Percentiles rank a stretch among this genome's conserved stretches.
These are phyloP conservation scores for Corythaeola cristata DNA, from an alignment of 2,113 vertebrate species.

Conservation along the genomic window DNA sequence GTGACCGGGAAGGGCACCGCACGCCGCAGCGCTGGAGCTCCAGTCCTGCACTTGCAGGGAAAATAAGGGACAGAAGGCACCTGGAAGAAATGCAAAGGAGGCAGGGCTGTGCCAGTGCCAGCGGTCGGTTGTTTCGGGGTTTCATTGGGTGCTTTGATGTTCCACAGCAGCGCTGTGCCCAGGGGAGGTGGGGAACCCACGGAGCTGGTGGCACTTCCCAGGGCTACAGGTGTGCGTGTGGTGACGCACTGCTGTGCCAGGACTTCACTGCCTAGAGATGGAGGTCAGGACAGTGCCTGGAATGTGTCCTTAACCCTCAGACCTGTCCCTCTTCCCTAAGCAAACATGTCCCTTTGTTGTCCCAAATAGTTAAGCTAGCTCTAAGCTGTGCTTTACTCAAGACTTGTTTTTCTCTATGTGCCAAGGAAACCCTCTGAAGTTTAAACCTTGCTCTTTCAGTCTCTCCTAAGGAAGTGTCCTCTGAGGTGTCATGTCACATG, in stretches of 20 bases:
- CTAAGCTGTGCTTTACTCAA: neutral
- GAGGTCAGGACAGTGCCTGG: neutral
- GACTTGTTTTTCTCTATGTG: neutral
- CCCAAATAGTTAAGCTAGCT: neutral
- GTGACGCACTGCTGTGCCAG: accelerated
- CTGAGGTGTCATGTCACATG: accelerated
- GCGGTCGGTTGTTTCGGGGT: accelerated
- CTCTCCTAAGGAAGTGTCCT: neutral
- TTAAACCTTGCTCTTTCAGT: neutral
- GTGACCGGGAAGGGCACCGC: neutral
- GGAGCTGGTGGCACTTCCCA: neutral
- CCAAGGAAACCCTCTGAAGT: neutral
- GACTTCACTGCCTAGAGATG: neutral
- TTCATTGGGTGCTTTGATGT: accelerated
- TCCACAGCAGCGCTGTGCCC: accelerated
- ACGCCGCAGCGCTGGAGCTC: neutral
- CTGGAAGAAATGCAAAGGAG: neutral
- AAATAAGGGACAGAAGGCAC: neutral
- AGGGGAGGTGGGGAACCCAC: accelerated
- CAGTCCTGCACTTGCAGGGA: neutral
- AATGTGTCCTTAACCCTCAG: neutral
- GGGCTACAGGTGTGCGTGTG: accelerated
- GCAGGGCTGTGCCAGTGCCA: accelerated
- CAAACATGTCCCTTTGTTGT: neutral
- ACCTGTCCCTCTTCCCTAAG: neutral